Evolutionary conservation across 2,888 invertebrate species (phyloP).

Genomic region (Melipona beecheii): DNA sequence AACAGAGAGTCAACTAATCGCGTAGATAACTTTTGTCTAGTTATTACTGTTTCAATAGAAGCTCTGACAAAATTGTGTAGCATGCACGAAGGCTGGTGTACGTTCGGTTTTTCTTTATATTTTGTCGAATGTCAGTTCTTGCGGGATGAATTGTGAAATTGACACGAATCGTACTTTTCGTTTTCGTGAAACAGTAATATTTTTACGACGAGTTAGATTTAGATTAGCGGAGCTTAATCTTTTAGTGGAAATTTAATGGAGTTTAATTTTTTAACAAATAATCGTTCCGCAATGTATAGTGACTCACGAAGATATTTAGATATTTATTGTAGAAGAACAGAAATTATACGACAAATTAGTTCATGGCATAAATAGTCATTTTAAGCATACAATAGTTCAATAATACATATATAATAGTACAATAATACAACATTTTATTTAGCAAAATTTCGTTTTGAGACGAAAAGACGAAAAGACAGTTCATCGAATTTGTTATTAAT

Average conservation of each 20-base stretch:
- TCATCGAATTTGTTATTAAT: neutral
- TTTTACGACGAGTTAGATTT: neutral
- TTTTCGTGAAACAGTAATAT: neutral
- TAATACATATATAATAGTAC: neutral
- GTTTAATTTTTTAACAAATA: no score
- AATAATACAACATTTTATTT: neutral
- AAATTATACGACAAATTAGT: no score
- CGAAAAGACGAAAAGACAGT: neutral
- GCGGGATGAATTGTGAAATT: neutral
- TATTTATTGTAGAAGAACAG: no score
- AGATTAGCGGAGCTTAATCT: neutral
- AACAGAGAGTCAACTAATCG: neutral
- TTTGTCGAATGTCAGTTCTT: neutral
- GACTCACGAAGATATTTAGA: no score
- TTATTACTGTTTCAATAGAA: conserved; percentile 1
- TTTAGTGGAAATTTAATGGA: no score
- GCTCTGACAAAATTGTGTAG: neutral
- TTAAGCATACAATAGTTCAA: no score
- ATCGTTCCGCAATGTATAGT: no score
- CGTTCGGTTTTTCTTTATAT: neutral
- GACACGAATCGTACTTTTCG: neutral
- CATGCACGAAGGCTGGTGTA: neutral
- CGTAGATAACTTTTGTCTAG: neutral
- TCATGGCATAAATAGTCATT: no score
- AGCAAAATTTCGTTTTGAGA: neutral